Conservation (phyloP, 2,113 vertebrate species). For the Bagarius yarrelli region DNA sequence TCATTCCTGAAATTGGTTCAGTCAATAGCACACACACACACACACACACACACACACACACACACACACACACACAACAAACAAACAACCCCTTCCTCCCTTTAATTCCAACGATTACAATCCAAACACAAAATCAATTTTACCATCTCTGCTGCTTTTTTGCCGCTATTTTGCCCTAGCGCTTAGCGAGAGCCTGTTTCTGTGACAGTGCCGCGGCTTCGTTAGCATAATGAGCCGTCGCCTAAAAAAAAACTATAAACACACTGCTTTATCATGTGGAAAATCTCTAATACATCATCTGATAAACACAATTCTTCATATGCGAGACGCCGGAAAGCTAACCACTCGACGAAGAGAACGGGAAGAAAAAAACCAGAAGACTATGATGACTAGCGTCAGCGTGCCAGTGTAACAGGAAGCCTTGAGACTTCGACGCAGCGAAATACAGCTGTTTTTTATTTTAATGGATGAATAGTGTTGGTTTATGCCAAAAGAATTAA, state of each 20-base stretch:
- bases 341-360: not conserved
- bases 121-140: constrained; percentile 51
- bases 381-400: not conserved
- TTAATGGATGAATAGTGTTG: not conserved
- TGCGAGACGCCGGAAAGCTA: not conserved
- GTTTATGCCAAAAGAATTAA: not conserved
- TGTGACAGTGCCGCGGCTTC: not conserved
- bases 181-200: constrained; percentile 2
- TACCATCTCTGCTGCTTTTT: constrained; percentile 35
- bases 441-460: not conserved
- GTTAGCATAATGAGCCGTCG: constrained; percentile 30
- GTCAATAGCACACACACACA: constrained; percentile 54
- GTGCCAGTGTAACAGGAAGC: not conserved
- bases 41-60: constrained; percentile 22
- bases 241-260: constrained; percentile 22
- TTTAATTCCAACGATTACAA: constrained; percentile 38
- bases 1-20: constrained; percentile 73
- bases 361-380: not conserved
- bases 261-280: constrained; percentile 3
- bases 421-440: not conserved
- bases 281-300: constrained; percentile 19
- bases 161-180: not conserved
- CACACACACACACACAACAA: not conserved
- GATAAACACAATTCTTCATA: not conserved
- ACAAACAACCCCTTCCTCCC: not conserved